These are phyloP conservation scores for Pseudopodoces humilis DNA, from an alignment of 2,113 vertebrate species.

Conservation along the genomic window DNA sequence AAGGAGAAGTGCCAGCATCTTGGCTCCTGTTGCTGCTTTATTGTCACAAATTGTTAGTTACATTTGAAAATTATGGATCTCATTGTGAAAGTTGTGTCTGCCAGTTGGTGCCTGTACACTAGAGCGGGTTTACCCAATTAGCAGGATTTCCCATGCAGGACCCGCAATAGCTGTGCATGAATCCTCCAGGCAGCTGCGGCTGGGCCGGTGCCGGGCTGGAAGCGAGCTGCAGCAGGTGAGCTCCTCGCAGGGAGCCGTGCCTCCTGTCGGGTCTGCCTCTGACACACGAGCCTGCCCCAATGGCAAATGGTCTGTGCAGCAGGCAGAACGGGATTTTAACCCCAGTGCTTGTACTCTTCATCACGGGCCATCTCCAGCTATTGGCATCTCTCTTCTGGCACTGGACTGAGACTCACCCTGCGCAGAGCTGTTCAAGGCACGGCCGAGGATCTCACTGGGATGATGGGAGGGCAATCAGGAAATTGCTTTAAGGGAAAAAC, in stretches of 20 bases:
- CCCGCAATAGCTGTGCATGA: not conserved
- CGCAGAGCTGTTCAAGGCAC: not conserved
- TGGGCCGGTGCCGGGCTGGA: not conserved
- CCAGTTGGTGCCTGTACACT: constrained; percentile 60
- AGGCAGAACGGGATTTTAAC: not conserved
- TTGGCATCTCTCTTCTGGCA: not conserved
- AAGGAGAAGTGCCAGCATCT: constrained; percentile 47
- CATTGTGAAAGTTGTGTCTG: constrained; percentile 31
- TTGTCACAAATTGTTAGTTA: constrained; percentile 71
- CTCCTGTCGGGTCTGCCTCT: fast-evolving
- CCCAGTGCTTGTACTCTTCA: not conserved
- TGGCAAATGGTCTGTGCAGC: not conserved
- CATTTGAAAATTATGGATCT: constrained; percentile 58
- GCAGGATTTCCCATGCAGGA: constrained; percentile 48
- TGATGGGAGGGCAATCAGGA: not conserved
- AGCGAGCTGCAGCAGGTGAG: not conserved
- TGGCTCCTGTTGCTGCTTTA: constrained; percentile 42
- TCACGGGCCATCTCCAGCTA: not conserved
- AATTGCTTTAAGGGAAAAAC: not conserved
- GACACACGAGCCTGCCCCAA: not conserved
- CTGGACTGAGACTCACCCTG: not conserved
- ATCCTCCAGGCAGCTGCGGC: not conserved
- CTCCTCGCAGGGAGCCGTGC: not conserved
- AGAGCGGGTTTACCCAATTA: constrained; percentile 57
- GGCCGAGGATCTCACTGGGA: not conserved